A percentile compares a stretch with the other conserved stretches of the same genome.
phyloP scores from a whole-genome alignment of 2,797 vertebrate genomes.

The Myiotriccus ornatus region DNA sequence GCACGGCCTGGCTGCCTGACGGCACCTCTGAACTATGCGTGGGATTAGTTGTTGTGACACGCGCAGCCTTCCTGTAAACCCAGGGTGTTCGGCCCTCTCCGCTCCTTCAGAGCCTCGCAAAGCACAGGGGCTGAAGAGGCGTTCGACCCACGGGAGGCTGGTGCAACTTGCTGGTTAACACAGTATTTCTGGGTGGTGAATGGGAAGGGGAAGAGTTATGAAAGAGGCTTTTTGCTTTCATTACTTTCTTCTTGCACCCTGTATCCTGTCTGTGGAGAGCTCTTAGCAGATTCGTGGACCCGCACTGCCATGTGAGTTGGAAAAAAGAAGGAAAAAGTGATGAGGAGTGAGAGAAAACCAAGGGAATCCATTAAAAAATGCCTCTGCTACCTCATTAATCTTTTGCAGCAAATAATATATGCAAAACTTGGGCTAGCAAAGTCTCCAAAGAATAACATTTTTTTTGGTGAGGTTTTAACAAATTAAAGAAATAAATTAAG shows the following conservation, averaged over 20 bases:
- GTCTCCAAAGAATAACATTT: constrained; percentile 73
- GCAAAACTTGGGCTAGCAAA: constrained; percentile 57
- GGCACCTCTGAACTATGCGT: constrained; percentile 13
- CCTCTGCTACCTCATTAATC: constrained; percentile 74
- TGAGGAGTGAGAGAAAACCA: constrained; percentile 49
- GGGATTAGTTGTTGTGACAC: background rate
- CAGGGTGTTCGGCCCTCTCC: accelerated
- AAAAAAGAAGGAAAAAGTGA: background rate
- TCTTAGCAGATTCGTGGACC: constrained; percentile 33
- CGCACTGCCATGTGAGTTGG: background rate
- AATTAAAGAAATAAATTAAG: constrained; percentile 82
- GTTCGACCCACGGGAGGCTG: background rate
- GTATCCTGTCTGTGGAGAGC: constrained; percentile 8
- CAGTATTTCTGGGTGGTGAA: background rate
- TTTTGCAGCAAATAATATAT: constrained; percentile 72
- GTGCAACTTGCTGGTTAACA: background rate
- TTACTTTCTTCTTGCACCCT: background rate
- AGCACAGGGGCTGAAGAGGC: background rate
- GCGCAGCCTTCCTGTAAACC: background rate
- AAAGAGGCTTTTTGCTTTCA: background rate
- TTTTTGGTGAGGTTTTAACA: constrained; percentile 71
- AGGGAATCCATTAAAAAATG: constrained; percentile 72
- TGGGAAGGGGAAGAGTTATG: background rate
- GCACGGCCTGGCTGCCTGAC: background rate
- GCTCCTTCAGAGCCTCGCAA: accelerated